Evolutionary conservation across 2,888 invertebrate species (phyloP).

Genomic region (Isotomurus palustris): DNA sequence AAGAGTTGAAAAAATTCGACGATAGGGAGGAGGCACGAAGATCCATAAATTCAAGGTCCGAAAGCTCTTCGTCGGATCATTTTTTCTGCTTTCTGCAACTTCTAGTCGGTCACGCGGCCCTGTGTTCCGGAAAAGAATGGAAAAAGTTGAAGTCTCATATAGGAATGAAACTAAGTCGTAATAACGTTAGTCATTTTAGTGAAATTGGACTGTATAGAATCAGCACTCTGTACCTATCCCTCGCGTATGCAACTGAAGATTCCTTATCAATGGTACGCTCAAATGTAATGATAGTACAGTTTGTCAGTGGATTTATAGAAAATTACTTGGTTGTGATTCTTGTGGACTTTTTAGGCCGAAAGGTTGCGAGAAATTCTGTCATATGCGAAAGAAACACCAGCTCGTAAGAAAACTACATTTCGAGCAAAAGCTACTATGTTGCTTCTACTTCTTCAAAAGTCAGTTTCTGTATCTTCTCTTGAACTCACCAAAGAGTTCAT

Average conservation of each 20-base stretch:
- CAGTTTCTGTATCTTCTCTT: not conserved
- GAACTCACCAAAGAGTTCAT: slow-evolving; percentile 14
- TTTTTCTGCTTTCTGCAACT: slow-evolving; percentile 34
- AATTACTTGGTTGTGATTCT: slow-evolving; percentile 5
- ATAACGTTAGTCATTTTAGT: slow-evolving; percentile 18
- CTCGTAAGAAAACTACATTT: slow-evolving; percentile 13
- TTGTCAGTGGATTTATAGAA: not conserved
- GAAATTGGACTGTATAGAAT: slow-evolving; percentile 38
- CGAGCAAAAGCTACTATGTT: slow-evolving; percentile 17
- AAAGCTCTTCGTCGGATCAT: slow-evolving; percentile 17
- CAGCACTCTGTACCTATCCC: slow-evolving; percentile 26
- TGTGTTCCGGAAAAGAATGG: slow-evolving; percentile 20
- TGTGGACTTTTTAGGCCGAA: slow-evolving; percentile 18
- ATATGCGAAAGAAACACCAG: slow-evolving; percentile 16
- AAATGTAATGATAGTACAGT: not conserved
- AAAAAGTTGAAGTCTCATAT: slow-evolving; percentile 32
- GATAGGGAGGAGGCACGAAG: not conserved
- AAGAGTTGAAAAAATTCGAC: not conserved
- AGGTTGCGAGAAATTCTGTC: slow-evolving; percentile 23
- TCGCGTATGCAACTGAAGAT: slow-evolving; percentile 12
- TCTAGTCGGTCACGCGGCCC: slow-evolving; percentile 15
- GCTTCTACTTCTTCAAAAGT: slow-evolving; percentile 20
- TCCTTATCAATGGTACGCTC: slow-evolving; percentile 24
- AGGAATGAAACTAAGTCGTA: slow-evolving; percentile 28
- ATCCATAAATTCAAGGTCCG: not conserved